phyloP scores from a whole-genome alignment of 2,888 invertebrate species.

The Agonopterix arenella region DNA sequence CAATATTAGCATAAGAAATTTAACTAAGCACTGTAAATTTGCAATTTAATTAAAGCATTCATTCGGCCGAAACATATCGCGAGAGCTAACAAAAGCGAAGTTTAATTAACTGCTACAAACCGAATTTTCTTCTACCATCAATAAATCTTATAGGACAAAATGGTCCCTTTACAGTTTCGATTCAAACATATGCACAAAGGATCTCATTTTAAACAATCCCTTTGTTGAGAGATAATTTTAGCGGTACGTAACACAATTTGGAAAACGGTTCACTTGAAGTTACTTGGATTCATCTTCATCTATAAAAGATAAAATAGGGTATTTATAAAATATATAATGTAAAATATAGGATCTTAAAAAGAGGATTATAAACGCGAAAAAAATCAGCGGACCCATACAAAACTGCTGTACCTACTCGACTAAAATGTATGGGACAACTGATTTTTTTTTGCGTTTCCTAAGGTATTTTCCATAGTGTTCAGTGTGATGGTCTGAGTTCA shows the following conservation, averaged over 20 bases:
- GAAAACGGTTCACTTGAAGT: too few species aligned
- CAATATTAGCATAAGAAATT: background rate
- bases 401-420: too few species aligned
- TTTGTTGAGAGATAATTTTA: constrained; percentile 3
- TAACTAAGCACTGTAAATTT: background rate
- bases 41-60: constrained; percentile 2
- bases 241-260: background rate
- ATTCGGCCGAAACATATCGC: background rate
- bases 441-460: too few species aligned
- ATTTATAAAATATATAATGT: too few species aligned
- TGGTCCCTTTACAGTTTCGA: background rate
- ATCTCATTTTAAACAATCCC: constrained; percentile 6
- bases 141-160: constrained; percentile 7
- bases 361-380: too few species aligned
- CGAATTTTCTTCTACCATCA: constrained; percentile 6
- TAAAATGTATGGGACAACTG: too few species aligned
- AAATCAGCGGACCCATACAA: too few species aligned
- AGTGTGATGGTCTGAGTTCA: too few species aligned
- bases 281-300: too few species aligned
- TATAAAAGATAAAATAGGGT: too few species aligned
- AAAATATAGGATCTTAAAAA: too few species aligned
- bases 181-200: constrained; percentile 2
- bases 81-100: constrained; percentile 4
- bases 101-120: constrained; percentile 9
- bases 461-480: too few species aligned